Percentiles rank a stretch among this genome's conserved stretches.
phyloP scores from a whole-genome alignment of 1,140 invertebrate species.

The Sitodiplosis mosellana region DNA sequence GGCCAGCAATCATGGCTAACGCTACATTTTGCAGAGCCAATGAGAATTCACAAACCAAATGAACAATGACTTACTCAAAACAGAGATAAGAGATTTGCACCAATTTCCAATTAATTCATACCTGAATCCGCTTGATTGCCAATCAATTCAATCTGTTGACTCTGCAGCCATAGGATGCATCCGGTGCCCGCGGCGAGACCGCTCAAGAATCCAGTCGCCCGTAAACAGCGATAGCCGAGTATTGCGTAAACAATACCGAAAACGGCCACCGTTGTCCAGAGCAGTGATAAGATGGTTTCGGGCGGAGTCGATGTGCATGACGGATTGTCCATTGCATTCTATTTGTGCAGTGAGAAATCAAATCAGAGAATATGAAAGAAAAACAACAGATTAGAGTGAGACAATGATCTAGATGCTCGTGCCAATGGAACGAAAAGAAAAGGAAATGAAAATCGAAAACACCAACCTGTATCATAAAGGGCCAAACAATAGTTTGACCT shows the following conservation, averaged over 20 bases:
- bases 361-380: no score
- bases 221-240: conserved; percentile 67
- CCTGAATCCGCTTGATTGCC: conserved; percentile 20
- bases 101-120: neutral
- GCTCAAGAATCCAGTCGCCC: conserved; percentile 76
- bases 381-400: no score
- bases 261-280: conserved; percentile 24
- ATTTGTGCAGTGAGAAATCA: no score
- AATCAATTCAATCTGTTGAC: conserved; percentile 19
- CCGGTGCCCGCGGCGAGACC: conserved; percentile 68
- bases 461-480: no score
- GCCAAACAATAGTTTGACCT: no score
- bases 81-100: no score
- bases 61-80: neutral
- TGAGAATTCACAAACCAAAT: neutral
- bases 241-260: conserved; percentile 40
- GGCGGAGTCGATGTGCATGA: conserved; percentile 19
- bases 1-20: conserved; percentile 19
- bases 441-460: no score
- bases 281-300: conserved; percentile 17
- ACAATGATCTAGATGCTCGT: no score
- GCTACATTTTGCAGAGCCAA: conserved; percentile 4
- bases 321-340: conserved; percentile 22
- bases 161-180: conserved; percentile 19
- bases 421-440: no score